Percentiles rank a stretch among this genome's conserved stretches.
phyloP scores from a whole-genome alignment of 2,113 vertebrate species.

The Oryzias curvinotus region DNA sequence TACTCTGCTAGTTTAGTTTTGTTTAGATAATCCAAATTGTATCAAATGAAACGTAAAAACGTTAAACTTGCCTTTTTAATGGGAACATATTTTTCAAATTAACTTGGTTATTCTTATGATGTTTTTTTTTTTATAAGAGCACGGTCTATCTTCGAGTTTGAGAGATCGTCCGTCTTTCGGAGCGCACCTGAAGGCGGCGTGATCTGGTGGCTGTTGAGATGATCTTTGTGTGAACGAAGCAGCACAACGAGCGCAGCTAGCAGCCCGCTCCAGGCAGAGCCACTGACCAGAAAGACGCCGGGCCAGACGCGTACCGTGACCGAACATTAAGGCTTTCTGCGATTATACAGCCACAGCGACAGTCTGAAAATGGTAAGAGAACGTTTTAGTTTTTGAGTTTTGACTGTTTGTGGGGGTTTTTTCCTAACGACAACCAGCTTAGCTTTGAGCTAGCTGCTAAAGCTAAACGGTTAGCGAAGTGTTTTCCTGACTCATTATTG shows the following conservation, averaged over 20 bases:
- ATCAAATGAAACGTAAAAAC: no score
- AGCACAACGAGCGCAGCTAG: conserved; percentile 66
- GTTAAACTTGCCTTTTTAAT: no score
- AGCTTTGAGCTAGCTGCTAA: conserved; percentile 50
- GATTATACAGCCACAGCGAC: conserved; percentile 11
- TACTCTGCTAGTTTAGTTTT: no score
- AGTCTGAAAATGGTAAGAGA: conserved; percentile 63
- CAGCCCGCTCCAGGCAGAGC: conserved; percentile 27
- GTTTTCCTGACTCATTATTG: conserved; percentile 78
- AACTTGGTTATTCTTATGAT: no score
- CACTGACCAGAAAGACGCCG: conserved; percentile 3
- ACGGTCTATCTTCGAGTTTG: no score
- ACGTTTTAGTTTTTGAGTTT: not conserved
- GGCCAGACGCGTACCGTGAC: not conserved
- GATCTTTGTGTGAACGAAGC: conserved; percentile 71
- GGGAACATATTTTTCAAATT: no score
- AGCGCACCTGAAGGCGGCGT: conserved; percentile 26
- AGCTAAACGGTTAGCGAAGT: conserved; percentile 61
- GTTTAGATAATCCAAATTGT: no score
- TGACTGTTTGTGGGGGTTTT: not conserved
- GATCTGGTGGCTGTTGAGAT: conserved; percentile 50
- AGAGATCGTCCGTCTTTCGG: conserved; percentile 19
- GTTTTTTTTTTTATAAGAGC: no score
- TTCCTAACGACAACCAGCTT: not conserved
- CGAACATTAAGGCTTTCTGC: not conserved